These are phyloP conservation scores for Popillia japonica DNA, from an alignment of 1,140 invertebrate species.

Conservation along the genomic window DNA sequence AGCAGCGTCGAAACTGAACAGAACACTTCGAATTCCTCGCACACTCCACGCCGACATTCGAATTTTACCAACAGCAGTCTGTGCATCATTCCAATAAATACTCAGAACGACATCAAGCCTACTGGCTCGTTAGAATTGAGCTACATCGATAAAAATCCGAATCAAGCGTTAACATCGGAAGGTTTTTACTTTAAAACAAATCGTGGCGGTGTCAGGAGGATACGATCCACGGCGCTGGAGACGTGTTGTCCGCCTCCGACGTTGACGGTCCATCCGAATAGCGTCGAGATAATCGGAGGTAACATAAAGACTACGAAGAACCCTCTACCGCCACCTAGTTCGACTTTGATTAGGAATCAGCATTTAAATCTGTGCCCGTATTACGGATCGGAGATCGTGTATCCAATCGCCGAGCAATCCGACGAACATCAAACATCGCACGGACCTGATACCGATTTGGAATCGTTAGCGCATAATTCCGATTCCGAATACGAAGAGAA, in stretches of 20 bases:
- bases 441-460: conserved; percentile 70
- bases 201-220: conserved; percentile 64
- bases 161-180: conserved; percentile 54
- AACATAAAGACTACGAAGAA: conserved; percentile 68
- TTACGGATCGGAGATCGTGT: conserved; percentile 80
- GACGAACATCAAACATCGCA: conserved; percentile 80
- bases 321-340: conserved; percentile 69
- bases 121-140: conserved; percentile 56
- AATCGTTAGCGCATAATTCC: conserved; percentile 60
- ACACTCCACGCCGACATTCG: conserved; percentile 65
- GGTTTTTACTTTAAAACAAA: conserved; percentile 56
- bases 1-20: conserved; percentile 61
- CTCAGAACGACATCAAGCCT: conserved; percentile 57
- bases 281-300: conserved; percentile 71
- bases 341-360: conserved; percentile 70
- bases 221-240: conserved; percentile 73
- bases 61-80: conserved; percentile 69
- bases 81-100: conserved; percentile 58
- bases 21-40: conserved; percentile 55
- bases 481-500: conserved; percentile 66
- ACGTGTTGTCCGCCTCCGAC: conserved; percentile 71
- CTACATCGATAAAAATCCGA: conserved; percentile 59
- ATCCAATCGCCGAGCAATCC: conserved; percentile 83
- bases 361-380: conserved; percentile 74
- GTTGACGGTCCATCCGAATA: conserved; percentile 71